phyloP scores from a whole-genome alignment of 2,888 invertebrate genomes.

The Tachina lurida region DNA sequence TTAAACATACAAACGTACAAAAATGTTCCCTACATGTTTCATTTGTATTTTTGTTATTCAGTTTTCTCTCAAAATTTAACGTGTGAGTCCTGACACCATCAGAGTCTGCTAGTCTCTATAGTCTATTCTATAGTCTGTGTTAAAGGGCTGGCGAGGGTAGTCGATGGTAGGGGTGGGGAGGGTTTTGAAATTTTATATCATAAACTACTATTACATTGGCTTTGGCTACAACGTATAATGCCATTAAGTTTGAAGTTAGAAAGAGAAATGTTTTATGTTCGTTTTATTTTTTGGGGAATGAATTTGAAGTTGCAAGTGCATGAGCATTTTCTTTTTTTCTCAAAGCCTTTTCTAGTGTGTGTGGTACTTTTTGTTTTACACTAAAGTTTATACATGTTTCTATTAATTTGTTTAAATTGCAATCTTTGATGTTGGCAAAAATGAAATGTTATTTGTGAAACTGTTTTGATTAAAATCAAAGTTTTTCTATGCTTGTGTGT shows the following conservation, averaged over 20 bases:
- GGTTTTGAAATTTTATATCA: constrained; percentile 15
- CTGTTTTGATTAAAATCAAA: constrained; percentile 59
- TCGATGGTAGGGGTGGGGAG: background rate
- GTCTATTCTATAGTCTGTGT: background rate
- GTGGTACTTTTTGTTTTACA: constrained; percentile 19
- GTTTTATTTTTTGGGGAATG: constrained; percentile 38
- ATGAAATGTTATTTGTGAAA: constrained; percentile 34
- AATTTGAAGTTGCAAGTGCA: constrained; percentile 52
- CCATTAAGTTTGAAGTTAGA: constrained; percentile 63
- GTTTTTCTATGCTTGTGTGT: background rate
- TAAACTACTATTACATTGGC: constrained; percentile 16
- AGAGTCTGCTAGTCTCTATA: constrained; percentile 53
- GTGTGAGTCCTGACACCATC: constrained; percentile 72
- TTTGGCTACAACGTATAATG: constrained; percentile 2
- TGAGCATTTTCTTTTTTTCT: constrained; percentile 15
- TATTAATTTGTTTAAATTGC: constrained; percentile 56
- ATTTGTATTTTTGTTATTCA: constrained; percentile 29
- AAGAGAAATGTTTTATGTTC: constrained; percentile 54
- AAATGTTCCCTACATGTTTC: background rate
- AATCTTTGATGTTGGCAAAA: constrained; percentile 61
- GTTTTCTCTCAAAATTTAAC: constrained; percentile 58
- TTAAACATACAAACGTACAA: background rate
- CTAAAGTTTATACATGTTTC: constrained; percentile 46
- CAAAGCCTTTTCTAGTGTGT: background rate
- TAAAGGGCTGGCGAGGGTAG: background rate